phyloP scores from a whole-genome alignment of 2,888 invertebrate genomes.

The Tyria jacobaeae region DNA sequence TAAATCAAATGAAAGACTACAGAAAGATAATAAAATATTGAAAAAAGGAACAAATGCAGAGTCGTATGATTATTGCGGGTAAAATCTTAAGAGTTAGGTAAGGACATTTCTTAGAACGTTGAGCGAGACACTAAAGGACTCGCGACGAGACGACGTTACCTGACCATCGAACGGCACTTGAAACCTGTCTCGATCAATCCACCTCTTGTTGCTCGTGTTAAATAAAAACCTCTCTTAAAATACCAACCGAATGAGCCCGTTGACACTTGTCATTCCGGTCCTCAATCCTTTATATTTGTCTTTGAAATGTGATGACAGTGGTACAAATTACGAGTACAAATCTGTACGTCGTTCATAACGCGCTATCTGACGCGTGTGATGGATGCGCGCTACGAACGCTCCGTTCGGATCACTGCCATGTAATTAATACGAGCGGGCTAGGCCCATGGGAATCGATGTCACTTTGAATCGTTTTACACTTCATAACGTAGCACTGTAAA shows the following conservation, averaged over 20 bases:
- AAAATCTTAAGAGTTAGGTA: conserved; percentile 68
- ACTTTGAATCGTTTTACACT: conserved; percentile 76
- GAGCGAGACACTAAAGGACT: conserved; percentile 75
- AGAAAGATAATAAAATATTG: conserved; percentile 37
- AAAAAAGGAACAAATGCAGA: conserved; percentile 44
- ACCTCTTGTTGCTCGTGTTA: conserved; percentile 84
- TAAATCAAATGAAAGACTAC: conserved; percentile 18
- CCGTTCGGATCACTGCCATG: conserved; percentile 76
- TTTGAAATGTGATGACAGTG: conserved; percentile 87
- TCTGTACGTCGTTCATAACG: conserved; percentile 84
- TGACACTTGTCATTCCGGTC: conserved; percentile 85
- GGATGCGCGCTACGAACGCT: conserved; percentile 71
- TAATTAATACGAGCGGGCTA: conserved; percentile 78
- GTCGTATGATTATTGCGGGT: conserved; percentile 61
- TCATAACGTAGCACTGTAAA: conserved; percentile 61
- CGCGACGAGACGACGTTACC: conserved; percentile 68
- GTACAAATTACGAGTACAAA: conserved; percentile 86
- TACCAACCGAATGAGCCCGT: conserved; percentile 80
- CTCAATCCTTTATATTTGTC: conserved; percentile 87
- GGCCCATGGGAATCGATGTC: conserved; percentile 81
- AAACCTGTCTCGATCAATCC: conserved; percentile 87
- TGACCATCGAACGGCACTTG: conserved; percentile 81
- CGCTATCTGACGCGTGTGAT: conserved; percentile 82
- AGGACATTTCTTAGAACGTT: conserved; percentile 83
- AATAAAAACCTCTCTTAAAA: conserved; percentile 85